Evolutionary conservation across 2,888 invertebrate species (phyloP).

Genomic region (Drosophila limbata): DNA sequence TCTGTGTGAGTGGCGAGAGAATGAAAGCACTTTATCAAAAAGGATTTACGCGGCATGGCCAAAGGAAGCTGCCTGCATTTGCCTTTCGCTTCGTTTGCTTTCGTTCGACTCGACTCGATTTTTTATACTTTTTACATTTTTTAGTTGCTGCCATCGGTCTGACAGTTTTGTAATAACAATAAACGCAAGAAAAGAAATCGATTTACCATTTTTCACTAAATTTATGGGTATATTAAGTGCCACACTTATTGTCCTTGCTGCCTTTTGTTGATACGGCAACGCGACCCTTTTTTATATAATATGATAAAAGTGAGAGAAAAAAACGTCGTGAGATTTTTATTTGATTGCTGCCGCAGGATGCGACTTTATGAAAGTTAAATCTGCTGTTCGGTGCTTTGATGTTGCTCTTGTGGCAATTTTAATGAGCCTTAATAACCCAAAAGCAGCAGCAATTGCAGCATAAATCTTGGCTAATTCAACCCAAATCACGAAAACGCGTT

Average conservation of each 20-base stretch:
- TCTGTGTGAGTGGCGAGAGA: slow-evolving; percentile 39
- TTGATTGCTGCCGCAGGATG: slow-evolving; percentile 57
- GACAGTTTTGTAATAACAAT: slow-evolving; percentile 77
- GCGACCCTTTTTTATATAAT: slow-evolving; percentile 28
- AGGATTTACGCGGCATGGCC: slow-evolving; percentile 66
- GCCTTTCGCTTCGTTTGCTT: slow-evolving; percentile 36
- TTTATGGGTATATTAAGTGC: slow-evolving; percentile 76
- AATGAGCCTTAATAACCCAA: slow-evolving; percentile 67
- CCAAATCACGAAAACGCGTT: slow-evolving; percentile 66
- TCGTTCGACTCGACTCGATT: slow-evolving; percentile 19
- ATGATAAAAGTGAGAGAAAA: slow-evolving; percentile 3
- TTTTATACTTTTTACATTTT: slow-evolving; percentile 16
- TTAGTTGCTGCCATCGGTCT: slow-evolving; percentile 43
- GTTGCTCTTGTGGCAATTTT: slow-evolving; percentile 47
- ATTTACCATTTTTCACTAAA: slow-evolving; percentile 77
- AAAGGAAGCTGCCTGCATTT: slow-evolving; percentile 46
- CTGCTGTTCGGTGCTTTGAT: slow-evolving; percentile 37
- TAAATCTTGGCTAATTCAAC: slow-evolving; percentile 68
- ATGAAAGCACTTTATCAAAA: slow-evolving; percentile 78
- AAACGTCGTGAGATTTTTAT: slow-evolving; percentile 54
- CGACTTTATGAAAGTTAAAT: slow-evolving; percentile 40
- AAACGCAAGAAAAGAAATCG: slow-evolving; percentile 73
- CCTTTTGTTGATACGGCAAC: slow-evolving; percentile 52
- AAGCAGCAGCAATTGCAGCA: slow-evolving; percentile 55
- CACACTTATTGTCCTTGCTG: slow-evolving; percentile 46